These are phyloP conservation scores for Porites australiensis DNA, from an alignment of 64 coral and sea anemone species.

Conservation along the genomic window DNA sequence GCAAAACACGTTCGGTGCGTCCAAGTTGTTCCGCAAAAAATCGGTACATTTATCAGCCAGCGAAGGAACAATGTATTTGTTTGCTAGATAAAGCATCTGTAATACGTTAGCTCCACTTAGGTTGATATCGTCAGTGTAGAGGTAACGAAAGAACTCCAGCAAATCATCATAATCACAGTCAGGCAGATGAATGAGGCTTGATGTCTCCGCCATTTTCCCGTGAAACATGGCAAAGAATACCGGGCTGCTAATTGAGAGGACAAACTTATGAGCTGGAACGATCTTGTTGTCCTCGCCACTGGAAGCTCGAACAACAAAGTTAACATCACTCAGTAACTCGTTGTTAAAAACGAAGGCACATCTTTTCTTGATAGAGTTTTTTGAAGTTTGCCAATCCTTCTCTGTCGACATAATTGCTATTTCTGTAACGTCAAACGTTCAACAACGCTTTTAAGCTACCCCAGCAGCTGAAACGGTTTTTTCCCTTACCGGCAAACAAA, in stretches of 20 bases:
- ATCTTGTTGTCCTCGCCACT: background rate
- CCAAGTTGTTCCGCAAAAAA: background rate
- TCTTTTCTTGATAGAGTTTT: conserved; percentile 45
- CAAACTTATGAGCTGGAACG: conserved; percentile 65
- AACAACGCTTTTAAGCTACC: background rate
- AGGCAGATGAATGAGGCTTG: conserved; percentile 15
- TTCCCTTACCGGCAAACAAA: background rate
- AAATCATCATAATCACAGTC: conserved; percentile 15
- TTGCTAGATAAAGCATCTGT: conserved; percentile 30
- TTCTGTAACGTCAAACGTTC: background rate
- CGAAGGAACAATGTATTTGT: conserved; percentile 50
- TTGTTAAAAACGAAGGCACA: conserved; percentile 55
- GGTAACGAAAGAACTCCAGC: conserved; percentile 40
- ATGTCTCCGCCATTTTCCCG: conserved; percentile 19
- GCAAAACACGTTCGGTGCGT: conserved; percentile 17
- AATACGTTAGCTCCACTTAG: conserved; percentile 25
- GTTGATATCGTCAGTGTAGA: conserved; percentile 24
- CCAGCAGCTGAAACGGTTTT: background rate
- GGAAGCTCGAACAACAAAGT: background rate
- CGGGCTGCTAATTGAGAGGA: conserved; percentile 62
- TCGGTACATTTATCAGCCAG: conserved; percentile 7
- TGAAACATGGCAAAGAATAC: conserved; percentile 67
- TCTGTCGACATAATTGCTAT: background rate
- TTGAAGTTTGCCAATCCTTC: conserved; percentile 32
- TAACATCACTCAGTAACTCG: conserved; percentile 53